phyloP scores from a whole-genome alignment of 2,888 invertebrate species.

The Allacma fusca region DNA sequence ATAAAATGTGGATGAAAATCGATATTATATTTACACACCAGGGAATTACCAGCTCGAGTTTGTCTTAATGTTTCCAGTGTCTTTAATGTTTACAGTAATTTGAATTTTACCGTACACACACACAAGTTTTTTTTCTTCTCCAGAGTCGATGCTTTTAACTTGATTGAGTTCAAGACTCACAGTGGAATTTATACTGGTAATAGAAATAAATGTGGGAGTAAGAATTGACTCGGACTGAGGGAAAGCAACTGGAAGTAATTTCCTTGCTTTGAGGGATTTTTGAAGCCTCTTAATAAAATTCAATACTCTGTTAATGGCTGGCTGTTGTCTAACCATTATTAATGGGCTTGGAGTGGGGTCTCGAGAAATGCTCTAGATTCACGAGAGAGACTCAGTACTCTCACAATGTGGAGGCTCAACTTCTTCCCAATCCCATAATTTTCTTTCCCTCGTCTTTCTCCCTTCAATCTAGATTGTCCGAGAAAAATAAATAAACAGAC shows the following conservation, averaged over 20 bases:
- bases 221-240: background rate
- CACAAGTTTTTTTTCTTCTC: background rate
- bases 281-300: slow-evolving; percentile 38
- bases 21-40: too few species aligned
- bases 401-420: background rate
- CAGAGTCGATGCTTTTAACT: background rate
- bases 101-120: background rate
- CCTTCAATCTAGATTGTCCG: slow-evolving; percentile 21
- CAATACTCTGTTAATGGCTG: slow-evolving; percentile 40
- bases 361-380: slow-evolving; percentile 13
- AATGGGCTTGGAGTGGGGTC: slow-evolving; percentile 18
- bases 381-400: too few species aligned
- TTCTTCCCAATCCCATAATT: background rate
- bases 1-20: too few species aligned
- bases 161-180: background rate
- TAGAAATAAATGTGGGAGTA: background rate
- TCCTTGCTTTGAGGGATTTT: slow-evolving; percentile 32
- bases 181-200: background rate
- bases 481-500: slow-evolving; percentile 31
- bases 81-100: slow-evolving; percentile 4
- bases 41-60: too few species aligned
- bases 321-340: slow-evolving; percentile 29
- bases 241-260: background rate
- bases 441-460: slow-evolving; percentile 8
- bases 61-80: background rate